phyloP scores from a whole-genome alignment of 2,888 invertebrate genomes.

The Napeogenes inachia region DNA sequence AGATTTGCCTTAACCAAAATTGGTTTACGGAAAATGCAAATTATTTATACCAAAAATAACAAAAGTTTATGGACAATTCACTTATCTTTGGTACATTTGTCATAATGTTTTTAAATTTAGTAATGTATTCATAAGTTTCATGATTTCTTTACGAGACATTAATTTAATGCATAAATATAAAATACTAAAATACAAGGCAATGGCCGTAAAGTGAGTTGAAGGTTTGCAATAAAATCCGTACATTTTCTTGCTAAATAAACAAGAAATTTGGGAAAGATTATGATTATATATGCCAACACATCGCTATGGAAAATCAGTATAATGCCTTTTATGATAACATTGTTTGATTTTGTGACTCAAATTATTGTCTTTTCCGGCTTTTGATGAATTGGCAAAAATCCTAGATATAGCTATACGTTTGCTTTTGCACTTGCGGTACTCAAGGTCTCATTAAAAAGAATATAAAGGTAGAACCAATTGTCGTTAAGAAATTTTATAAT shows the following conservation, averaged over 20 bases:
- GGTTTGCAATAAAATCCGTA: neutral
- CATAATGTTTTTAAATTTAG: neutral
- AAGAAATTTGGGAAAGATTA: neutral
- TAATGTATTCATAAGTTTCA: neutral
- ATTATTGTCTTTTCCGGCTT: neutral
- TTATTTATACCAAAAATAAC: conserved; percentile 5
- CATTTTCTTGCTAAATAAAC: neutral
- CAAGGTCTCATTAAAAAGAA: neutral
- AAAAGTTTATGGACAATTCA: no score
- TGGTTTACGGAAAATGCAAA: neutral
- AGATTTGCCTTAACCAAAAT: neutral
- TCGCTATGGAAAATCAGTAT: no score
- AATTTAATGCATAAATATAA: conserved; percentile 5
- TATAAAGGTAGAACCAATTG: neutral
- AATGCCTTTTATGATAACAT: neutral
- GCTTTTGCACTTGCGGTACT: neutral
- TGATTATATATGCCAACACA: no score
- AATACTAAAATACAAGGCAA: neutral
- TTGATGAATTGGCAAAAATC: neutral
- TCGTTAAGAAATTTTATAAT: neutral
- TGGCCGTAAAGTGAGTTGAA: conserved; percentile 2
- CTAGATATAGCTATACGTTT: neutral
- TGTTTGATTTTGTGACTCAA: neutral
- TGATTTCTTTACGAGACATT: conserved; percentile 2
- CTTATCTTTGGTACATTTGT: neutral